A percentile compares a stretch with the other conserved stretches of the same genome.
Conservation (phyloP, 2,113 vertebrate genomes). For the Cyphomyrus discorhynchus region DNA sequence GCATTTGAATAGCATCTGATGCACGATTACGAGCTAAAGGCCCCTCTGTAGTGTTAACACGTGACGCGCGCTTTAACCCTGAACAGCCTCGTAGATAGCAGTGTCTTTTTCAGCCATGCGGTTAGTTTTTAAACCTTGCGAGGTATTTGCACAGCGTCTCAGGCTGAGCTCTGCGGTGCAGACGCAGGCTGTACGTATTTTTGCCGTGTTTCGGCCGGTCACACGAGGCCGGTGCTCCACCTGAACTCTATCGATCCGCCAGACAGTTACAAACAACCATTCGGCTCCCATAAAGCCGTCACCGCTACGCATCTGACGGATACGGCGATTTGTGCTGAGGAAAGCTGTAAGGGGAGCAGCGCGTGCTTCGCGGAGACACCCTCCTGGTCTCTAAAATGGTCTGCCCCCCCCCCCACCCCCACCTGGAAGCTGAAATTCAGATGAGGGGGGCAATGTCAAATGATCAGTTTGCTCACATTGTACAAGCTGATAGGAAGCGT, state of each 20-base stretch:
- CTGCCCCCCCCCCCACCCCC: slow-evolving; percentile 37
- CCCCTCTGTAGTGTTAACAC: not conserved
- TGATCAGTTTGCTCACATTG: not conserved
- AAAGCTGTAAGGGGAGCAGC: slow-evolving; percentile 67
- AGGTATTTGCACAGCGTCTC: not conserved
- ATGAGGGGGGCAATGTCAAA: not conserved
- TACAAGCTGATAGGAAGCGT: not conserved
- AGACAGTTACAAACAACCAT: slow-evolving; percentile 84
- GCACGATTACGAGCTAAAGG: not conserved
- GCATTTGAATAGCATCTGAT: not conserved
- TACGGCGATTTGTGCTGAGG: slow-evolving; percentile 81
- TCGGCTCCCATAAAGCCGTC: slow-evolving; percentile 79
- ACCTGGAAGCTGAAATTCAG: slow-evolving; percentile 52
- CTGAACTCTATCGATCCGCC: slow-evolving; percentile 80
- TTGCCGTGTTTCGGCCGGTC: slow-evolving; percentile 72
- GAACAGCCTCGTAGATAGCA: not conserved
- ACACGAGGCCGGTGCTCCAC: slow-evolving; percentile 74
- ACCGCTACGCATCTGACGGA: slow-evolving; percentile 75
- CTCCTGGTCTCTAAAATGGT: slow-evolving; percentile 46
- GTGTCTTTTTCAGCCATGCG: not conserved
- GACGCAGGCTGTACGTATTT: not conserved
- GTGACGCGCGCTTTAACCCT: not conserved
- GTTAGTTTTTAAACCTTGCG: not conserved
- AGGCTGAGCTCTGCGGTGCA: not conserved
- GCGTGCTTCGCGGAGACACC: slow-evolving; percentile 43